Base-by-base conservation (phyloP, 2,797 vertebrate genomes). In the Xiphophorus birchmanni region DNA sequence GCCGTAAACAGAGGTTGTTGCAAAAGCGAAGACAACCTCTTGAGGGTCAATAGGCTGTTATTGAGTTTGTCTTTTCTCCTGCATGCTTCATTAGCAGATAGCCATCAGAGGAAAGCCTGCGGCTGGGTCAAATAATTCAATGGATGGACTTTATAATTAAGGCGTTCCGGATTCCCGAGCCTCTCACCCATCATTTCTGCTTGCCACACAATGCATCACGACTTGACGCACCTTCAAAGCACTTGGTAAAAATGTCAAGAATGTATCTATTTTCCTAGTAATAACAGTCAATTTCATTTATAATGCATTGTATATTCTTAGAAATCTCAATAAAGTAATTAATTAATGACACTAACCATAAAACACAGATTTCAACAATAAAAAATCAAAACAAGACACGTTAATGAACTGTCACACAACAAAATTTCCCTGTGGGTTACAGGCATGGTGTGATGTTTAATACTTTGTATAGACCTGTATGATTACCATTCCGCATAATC, bases 11-110 rank as follows among this genome's bases (percentile, higher is more conserved):
- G 10, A 71, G 12, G 40, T 44, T 45, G 52, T 29, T 77, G 82
- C 32, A 58, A 74, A 74, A 73, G 69, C 72, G 23, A 79, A 84
- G 78, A 80, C 65, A 73, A 74, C 21, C 73, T 65, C 63, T 77
- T 63, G 48, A 86, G 88, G 89, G 89, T 94, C 91, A 94, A 92
- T 91, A 90, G 78, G 71, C 85, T 81, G 89, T 93, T 91, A 91
- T 58, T 83, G 79, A 83, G 82, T 89, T 92, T 87, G 86, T 83
- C 74, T 90, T 80, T 81, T 84, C 71, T 76, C 35, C 76, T 76
- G 45, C 76, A 69, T 79, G 78, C 63, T 86, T 93, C 84, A 91
- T 93, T 91, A 89, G 86, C 32, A 92, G 92, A 93, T 92, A 91
- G 65, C 50, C 87, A 93, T 93, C 90, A 65, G 82, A 80, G 35